phyloP scores from a whole-genome alignment of 2,888 invertebrate genomes.

The Autographa gamma region DNA sequence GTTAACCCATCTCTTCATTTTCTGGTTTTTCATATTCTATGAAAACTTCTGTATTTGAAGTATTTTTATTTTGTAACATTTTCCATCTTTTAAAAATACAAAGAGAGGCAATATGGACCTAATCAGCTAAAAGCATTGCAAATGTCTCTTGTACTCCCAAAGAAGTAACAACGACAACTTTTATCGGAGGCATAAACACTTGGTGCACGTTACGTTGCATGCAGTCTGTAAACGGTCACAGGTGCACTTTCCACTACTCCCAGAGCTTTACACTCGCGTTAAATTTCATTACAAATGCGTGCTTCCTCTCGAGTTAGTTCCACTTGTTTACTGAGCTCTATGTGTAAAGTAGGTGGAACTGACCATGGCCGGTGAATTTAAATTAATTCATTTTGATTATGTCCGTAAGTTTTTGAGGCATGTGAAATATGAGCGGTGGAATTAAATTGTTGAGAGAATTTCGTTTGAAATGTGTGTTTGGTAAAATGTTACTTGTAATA shows the following conservation, averaged over 20 bases:
- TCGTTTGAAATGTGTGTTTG: not conserved
- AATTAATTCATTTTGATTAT: constrained; percentile 34
- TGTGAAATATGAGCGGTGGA: not conserved
- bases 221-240: constrained; percentile 30
- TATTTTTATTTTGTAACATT: not conserved
- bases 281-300: constrained; percentile 52
- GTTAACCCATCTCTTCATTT: too few species aligned
- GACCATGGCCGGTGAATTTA: constrained; percentile 45
- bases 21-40: too few species aligned
- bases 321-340: constrained; percentile 36
- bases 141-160: not conserved
- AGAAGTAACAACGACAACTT: constrained; percentile 2
- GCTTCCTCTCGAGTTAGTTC: constrained; percentile 46
- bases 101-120: not conserved
- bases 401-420: not conserved
- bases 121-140: constrained; percentile 1
- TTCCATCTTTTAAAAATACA: not conserved
- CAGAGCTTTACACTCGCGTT: constrained; percentile 39
- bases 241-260: constrained; percentile 43
- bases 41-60: too few species aligned
- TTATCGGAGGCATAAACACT: constrained; percentile 5
- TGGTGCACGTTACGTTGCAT: not conserved
- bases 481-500: not conserved
- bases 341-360: constrained; percentile 28
- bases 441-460: not conserved